Evolutionary conservation across 2,888 invertebrate species (phyloP).

Genomic region (Pasiphila rectangulata): DNA sequence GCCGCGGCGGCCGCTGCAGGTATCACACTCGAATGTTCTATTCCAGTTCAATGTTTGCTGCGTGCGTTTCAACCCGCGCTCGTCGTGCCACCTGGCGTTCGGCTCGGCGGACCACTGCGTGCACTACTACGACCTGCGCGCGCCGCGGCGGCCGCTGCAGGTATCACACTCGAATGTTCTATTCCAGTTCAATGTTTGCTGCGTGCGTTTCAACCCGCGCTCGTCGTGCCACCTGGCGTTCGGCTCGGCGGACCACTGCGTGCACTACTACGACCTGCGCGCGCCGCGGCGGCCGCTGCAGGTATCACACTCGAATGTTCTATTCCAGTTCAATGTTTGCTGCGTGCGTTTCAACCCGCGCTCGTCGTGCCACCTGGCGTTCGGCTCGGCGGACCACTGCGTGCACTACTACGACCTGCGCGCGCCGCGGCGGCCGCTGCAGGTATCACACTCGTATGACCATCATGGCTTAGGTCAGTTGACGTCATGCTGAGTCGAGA

Average conservation of each 20-base stretch:
- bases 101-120: conserved; percentile 98
- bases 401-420: conserved; percentile 97
- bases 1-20: too few species aligned
- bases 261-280: conserved; percentile 96
- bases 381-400: conserved; percentile 98
- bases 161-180: too few species aligned
- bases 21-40: too few species aligned
- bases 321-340: conserved; percentile 94
- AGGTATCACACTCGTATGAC: too few species aligned
- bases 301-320: too few species aligned
- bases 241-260: conserved; percentile 98
- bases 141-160: conserved; percentile 87
- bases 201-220: conserved; percentile 86
- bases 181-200: conserved; percentile 95
- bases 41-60: too few species aligned
- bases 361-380: conserved; percentile 93
- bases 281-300: conserved; percentile 88
- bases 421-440: conserved; percentile 88
- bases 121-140: conserved; percentile 95
- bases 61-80: conserved; percentile 85
- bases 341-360: conserved; percentile 88
- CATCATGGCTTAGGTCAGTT: too few species aligned
- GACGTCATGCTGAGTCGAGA: too few species aligned
- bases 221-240: conserved; percentile 94
- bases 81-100: conserved; percentile 93